These are phyloP conservation scores for Muschampia plurimacula DNA, from an alignment of 2,888 invertebrate genomes.

Conservation along the genomic window DNA sequence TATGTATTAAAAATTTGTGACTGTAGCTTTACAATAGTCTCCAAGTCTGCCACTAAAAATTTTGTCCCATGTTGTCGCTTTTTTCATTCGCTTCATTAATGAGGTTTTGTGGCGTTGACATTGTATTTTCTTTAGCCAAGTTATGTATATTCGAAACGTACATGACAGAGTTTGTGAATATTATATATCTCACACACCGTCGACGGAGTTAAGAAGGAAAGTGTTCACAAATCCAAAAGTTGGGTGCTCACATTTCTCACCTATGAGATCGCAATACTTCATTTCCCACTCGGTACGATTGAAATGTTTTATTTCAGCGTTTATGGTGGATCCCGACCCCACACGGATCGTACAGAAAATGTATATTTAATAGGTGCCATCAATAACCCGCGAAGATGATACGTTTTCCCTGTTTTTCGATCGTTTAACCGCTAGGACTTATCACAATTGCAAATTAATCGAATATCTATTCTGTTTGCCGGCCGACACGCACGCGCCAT, in stretches of 20 bases:
- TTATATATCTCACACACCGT: conserved; percentile 42
- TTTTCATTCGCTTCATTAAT: conserved; percentile 32
- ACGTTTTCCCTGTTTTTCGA: conserved; percentile 73
- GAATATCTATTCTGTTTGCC: conserved; percentile 71
- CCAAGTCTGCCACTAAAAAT: conserved; percentile 27
- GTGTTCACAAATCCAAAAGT: conserved; percentile 56
- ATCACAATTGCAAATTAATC: conserved; percentile 84
- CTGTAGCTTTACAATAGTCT: conserved; percentile 10
- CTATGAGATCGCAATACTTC: conserved; percentile 70
- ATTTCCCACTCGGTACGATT: conserved; percentile 76
- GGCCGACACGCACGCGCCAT: conserved; percentile 58
- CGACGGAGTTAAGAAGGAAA: conserved; percentile 54
- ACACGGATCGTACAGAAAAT: conserved; percentile 70
- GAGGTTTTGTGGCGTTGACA: conserved; percentile 31
- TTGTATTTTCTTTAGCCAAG: conserved; percentile 25
- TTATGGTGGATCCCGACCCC: conserved; percentile 62
- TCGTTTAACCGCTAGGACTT: conserved; percentile 70
- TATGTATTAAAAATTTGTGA: conserved; percentile 38
- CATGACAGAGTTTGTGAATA: conserved; percentile 7
- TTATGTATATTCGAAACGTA: conserved; percentile 14
- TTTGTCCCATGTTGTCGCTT: conserved; percentile 24
- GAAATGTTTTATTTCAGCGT: conserved; percentile 80
- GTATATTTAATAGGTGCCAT: conserved; percentile 84
- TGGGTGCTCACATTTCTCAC: conserved; percentile 64
- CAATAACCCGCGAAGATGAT: conserved; percentile 83